Percentiles rank a stretch among this genome's conserved stretches.
Evolutionary conservation across 2,888 invertebrate species (phyloP).

Genomic region (Pollenia amentaria): DNA sequence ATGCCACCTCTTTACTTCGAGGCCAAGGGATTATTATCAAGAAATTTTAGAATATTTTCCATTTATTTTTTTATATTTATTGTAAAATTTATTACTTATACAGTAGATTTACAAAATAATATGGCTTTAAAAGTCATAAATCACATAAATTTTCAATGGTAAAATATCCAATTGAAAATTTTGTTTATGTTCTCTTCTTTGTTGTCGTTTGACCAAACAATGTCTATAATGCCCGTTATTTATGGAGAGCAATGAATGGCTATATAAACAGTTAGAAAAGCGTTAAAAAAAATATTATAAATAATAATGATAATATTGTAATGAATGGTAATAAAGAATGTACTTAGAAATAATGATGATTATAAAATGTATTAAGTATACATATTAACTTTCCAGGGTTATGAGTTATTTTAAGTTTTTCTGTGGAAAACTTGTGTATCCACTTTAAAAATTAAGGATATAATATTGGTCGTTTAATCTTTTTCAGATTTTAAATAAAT

Average conservation of each 20-base stretch:
- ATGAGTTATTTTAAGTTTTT: too few relatives aligned
- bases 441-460: too few relatives aligned
- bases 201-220: constrained; percentile 30
- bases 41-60: background rate
- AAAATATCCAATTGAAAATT: constrained; percentile 43
- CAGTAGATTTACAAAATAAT: constrained; percentile 48
- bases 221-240: constrained; percentile 14
- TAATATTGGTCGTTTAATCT: too few relatives aligned
- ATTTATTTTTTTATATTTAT: constrained; percentile 9
- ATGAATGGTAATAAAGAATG: background rate
- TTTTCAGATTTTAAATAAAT: too few relatives aligned
- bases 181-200: constrained; percentile 23
- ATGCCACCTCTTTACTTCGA: background rate
- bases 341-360: background rate
- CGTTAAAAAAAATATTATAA: background rate
- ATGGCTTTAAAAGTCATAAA: constrained; percentile 26
- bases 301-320: background rate
- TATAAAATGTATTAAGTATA: background rate
- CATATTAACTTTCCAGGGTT: too few relatives aligned
- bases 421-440: too few relatives aligned
- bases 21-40: constrained; percentile 32
- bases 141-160: constrained; percentile 53
- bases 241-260: constrained; percentile 33
- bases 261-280: constrained; percentile 10
- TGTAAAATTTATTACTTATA: constrained; percentile 53